Base-by-base conservation (phyloP, 2,113 vertebrate species). In the Pedionomus torquatus region DNA sequence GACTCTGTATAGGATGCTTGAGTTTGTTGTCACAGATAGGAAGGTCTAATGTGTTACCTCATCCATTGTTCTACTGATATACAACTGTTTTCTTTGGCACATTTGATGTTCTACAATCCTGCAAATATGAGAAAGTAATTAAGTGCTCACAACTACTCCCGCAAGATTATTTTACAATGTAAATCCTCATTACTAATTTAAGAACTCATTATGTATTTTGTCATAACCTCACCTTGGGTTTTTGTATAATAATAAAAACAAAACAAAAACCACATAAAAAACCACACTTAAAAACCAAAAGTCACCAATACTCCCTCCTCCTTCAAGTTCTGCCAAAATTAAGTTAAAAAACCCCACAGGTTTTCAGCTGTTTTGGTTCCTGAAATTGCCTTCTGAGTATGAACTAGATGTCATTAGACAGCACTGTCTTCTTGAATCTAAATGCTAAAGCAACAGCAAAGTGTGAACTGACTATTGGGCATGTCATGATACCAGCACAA, bases 381-480 rank as follows among this genome's bases (percentile, higher is more conserved):
- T n/a, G 57, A 83, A 76, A 83, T 54, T 76, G 65, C 70, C 66
- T 85, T 31, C 39, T 60, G 69, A 51, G 51, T 71, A 11, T 52
- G 54, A 76, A n/a, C n/a, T 20, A 75, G 70, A 91, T 79, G 21
- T 35, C 72, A 71, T 87, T 4, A 84, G 94, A 93, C 83, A 93
- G 69, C 48, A 33, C 60, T 93, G 93, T 91, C 87, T 18, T 37
- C 81, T 9, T 48, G 43, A 75, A 93, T 88, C 46, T 39, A 5
- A 39, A 80, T 43, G 10, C 10, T n/a, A 8, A 5, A 31, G 72
- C 48, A 78, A 52, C 35, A 63, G 39, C 21, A 35, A 52, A 70
- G 46, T 35, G 48, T 44, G 65, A 89, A 75, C n/a, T 70, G 83
- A 78, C 54, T 24, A 66, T 83, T 3, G 51, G 54, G 20, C 28